These are phyloP conservation scores for Diploptera punctata DNA, from an alignment of 2,888 invertebrate genomes.

Conservation along the genomic window DNA sequence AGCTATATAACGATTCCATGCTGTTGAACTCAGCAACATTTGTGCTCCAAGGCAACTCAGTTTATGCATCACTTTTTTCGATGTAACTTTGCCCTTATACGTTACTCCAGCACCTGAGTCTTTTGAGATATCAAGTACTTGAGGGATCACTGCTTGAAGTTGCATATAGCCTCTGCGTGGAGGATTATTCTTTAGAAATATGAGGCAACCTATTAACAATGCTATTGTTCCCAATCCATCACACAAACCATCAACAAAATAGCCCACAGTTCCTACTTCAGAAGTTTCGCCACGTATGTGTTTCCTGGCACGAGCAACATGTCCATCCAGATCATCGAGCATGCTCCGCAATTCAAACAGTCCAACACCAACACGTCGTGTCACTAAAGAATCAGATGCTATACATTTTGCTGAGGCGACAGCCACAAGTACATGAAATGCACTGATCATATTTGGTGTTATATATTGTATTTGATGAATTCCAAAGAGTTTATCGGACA, in stretches of 20 bases:
- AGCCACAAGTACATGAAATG: slow-evolving; percentile 79
- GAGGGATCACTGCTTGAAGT: slow-evolving; percentile 63
- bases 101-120: slow-evolving; percentile 62
- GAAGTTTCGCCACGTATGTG: slow-evolving; percentile 79
- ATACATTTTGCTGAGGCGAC: slow-evolving; percentile 76
- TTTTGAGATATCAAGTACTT: slow-evolving; percentile 57
- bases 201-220: slow-evolving; percentile 71
- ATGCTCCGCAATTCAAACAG: slow-evolving; percentile 83
- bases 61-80: slow-evolving; percentile 69
- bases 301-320: slow-evolving; percentile 79
- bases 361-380: slow-evolving; percentile 75
- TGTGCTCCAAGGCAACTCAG: slow-evolving; percentile 72
- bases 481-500: slow-evolving; percentile 70
- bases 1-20: slow-evolving; percentile 86
- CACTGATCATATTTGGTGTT: slow-evolving; percentile 85
- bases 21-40: slow-evolving; percentile 74
- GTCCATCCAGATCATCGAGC: slow-evolving; percentile 86
- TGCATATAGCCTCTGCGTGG: slow-evolving; percentile 76
- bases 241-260: slow-evolving; percentile 82
- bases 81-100: slow-evolving; percentile 72
- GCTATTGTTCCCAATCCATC: slow-evolving; percentile 79
- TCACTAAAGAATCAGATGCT: slow-evolving; percentile 72
- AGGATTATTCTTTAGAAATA: slow-evolving; percentile 75
- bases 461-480: slow-evolving; percentile 67
- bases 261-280: slow-evolving; percentile 81